These are phyloP conservation scores for Sebastes kiyomatsui DNA, from an alignment of 2,797 vertebrate species.

Conservation along the genomic window DNA sequence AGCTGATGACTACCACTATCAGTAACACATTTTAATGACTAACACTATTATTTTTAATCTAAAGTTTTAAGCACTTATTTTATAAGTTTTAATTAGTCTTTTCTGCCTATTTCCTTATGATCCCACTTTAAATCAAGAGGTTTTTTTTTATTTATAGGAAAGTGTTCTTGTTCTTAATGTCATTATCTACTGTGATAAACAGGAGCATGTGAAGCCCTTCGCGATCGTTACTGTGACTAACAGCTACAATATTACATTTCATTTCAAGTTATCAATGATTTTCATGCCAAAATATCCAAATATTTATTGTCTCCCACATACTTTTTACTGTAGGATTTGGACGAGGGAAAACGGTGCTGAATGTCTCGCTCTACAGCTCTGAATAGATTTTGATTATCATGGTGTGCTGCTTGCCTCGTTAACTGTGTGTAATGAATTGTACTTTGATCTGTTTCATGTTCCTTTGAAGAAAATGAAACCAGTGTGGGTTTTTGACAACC, in stretches of 20 bases:
- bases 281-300: neutral
- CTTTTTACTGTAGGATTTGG: neutral
- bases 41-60: neutral
- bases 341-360: neutral
- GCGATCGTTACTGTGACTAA: neutral
- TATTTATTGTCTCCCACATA: neutral
- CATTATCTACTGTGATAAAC: neutral
- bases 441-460: neutral
- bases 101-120: neutral
- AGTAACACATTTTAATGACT: neutral
- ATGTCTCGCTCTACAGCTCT: neutral
- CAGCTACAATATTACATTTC: neutral
- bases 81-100: too few relatives aligned
- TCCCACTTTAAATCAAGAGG: neutral
- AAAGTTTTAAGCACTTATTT: too few relatives aligned
- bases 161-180: neutral
- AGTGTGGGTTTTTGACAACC: neutral
- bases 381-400: neutral
- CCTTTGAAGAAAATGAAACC: neutral
- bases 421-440: neutral
- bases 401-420: neutral
- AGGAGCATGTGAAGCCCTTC: neutral
- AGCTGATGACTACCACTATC: slow-evolving; percentile 14
- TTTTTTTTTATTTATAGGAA: neutral
- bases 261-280: neutral